phyloP scores from a whole-genome alignment of 2,888 invertebrate species.

The Linnaemya vulpina region DNA sequence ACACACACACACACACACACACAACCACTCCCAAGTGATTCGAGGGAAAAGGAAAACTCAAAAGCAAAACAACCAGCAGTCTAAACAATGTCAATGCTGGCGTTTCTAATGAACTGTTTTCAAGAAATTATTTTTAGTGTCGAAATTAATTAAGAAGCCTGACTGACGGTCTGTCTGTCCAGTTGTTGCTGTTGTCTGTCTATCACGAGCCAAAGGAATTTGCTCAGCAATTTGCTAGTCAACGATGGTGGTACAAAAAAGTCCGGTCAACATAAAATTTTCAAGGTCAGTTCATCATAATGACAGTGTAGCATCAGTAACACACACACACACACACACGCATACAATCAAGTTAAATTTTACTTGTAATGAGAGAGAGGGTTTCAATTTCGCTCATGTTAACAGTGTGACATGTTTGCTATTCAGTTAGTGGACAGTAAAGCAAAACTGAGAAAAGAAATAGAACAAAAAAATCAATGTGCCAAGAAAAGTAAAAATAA shows the following conservation, averaged over 20 bases:
- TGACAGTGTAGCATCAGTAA: neutral
- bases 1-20: too few species aligned
- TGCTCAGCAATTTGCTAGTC: neutral
- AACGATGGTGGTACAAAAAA: neutral
- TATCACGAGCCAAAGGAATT: neutral
- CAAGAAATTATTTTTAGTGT: neutral
- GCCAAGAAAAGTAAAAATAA: neutral
- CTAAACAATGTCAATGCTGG: neutral
- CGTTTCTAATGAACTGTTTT: neutral
- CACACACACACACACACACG: neutral
- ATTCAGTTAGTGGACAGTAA: constrained; percentile 9
- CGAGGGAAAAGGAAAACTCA: too few species aligned
- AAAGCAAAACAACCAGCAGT: neutral
- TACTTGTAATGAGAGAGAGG: neutral
- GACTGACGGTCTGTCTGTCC: neutral
- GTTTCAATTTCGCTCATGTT: constrained; percentile 28
- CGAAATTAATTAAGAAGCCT: neutral
- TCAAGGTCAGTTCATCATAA: neutral
- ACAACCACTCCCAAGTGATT: neutral
- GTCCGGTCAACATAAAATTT: neutral
- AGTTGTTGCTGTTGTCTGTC: neutral
- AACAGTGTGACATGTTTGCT: constrained; percentile 47
- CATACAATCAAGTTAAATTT: neutral
- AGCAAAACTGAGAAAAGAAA: neutral
- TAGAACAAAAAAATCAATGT: neutral